A percentile compares a stretch with the other conserved stretches of the same genome.
Conservation (phyloP, 2,797 vertebrate species). For the Chrosomus eos region DNA sequence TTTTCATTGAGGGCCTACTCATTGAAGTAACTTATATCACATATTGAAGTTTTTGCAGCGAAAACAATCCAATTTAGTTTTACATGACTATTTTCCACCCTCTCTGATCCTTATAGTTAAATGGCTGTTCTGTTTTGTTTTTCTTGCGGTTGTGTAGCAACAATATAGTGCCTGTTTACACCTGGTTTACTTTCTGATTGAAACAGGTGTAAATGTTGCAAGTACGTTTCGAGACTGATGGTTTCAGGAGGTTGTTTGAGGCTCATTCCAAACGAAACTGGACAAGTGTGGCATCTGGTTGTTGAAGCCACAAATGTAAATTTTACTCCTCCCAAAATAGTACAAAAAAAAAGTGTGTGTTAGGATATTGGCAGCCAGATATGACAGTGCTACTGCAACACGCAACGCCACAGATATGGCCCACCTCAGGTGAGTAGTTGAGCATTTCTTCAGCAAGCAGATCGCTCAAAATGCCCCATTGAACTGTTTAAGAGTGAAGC, state of each 20-base stretch:
- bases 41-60: not conserved
- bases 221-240: not conserved
- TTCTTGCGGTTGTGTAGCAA: not conserved
- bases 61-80: not conserved
- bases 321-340: not conserved
- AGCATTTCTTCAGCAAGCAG: not conserved
- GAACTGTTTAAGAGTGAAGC: no score
- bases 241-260: no score
- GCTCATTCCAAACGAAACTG: not conserved
- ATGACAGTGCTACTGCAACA: not conserved
- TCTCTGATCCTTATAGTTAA: not conserved
- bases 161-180: not conserved
- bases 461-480: not conserved
- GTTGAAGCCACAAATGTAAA: not conserved
- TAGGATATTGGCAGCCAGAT: not conserved
- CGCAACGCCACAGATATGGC: not conserved
- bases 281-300: not conserved
- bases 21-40: no score
- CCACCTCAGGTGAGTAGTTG: not conserved
- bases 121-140: not conserved
- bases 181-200: not conserved
- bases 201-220: no score
- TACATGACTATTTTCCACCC: not conserved
- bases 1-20: not conserved
- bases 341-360: not conserved